phyloP scores from a whole-genome alignment of 2,797 vertebrate species.

The Bradypus variegatus region DNA sequence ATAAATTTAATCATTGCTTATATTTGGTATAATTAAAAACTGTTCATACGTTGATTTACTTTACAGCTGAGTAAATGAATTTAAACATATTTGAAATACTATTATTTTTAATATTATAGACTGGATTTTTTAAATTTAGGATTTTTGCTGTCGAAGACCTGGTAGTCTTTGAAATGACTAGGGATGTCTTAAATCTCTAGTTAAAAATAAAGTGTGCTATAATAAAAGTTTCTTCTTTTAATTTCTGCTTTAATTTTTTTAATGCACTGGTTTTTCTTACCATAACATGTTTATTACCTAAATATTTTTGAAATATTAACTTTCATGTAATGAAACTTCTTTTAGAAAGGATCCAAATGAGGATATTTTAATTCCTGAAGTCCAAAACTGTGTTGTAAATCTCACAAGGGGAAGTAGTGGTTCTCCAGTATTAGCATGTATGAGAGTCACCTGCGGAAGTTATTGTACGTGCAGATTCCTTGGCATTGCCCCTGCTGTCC shows the following conservation, averaged over 20 bases:
- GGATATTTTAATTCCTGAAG: slow-evolving; percentile 23
- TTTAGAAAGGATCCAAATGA: not conserved
- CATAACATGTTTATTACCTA: not conserved
- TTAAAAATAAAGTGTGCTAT: slow-evolving; percentile 21
- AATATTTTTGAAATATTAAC: slow-evolving; percentile 18
- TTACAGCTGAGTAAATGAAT: slow-evolving; percentile 23
- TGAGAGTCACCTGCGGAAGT: not conserved
- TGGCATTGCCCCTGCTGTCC: not conserved
- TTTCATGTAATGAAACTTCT: slow-evolving; percentile 16
- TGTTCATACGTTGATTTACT: slow-evolving; percentile 22
- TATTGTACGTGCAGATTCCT: not conserved
- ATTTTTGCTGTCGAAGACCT: slow-evolving; percentile 25
- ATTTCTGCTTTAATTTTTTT: slow-evolving; percentile 33
- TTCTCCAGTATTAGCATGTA: not conserved
- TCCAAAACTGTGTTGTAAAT: not conserved
- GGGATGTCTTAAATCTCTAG: slow-evolving; percentile 17
- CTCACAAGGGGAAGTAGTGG: not conserved
- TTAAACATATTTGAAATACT: slow-evolving; percentile 19
- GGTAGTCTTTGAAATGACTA: slow-evolving; percentile 7
- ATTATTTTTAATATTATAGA: not conserved
- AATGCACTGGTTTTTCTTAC: slow-evolving; percentile 11
- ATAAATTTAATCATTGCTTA: slow-evolving; percentile 31
- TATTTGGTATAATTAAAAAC: slow-evolving; percentile 19
- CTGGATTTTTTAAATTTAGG: slow-evolving; percentile 10
- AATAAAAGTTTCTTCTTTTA: not conserved